Evolutionary conservation across 2,888 invertebrate species (phyloP).

Genomic region (Mesorhabditis belari): DNA sequence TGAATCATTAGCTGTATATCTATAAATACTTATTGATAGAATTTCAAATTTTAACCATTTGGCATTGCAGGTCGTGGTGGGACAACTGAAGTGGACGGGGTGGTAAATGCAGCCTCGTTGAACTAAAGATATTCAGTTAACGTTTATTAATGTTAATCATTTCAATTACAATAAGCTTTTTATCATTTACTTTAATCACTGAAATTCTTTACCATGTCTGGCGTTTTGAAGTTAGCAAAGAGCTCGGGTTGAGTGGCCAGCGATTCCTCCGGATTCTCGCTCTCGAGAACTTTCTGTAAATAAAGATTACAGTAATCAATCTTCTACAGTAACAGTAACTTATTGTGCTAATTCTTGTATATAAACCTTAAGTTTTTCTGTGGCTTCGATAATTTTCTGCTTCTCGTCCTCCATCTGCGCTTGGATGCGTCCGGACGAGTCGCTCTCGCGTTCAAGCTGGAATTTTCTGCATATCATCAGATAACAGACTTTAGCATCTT

Average conservation of each 20-base stretch:
- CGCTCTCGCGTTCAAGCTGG: neutral
- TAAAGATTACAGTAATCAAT: neutral
- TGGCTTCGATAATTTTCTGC: constrained; percentile 60
- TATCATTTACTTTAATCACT: too few relatives aligned
- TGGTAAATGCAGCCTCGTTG: constrained; percentile 4
- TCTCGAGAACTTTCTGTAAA: neutral
- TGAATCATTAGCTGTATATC: neutral
- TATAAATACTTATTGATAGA: too few relatives aligned
- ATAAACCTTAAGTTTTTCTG: constrained; percentile 59
- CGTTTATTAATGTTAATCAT: too few relatives aligned
- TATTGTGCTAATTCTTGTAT: neutral
- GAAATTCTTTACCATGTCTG: neutral
- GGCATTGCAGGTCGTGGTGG: constrained; percentile 5
- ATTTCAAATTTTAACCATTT: neutral
- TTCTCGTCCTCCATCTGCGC: constrained; percentile 58
- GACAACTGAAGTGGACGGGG: constrained; percentile 7
- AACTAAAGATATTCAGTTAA: constrained; percentile 8
- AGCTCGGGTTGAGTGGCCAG: constrained; percentile 12
- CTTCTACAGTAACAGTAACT: neutral
- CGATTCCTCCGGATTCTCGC: constrained; percentile 6
- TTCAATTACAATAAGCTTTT: too few relatives aligned
- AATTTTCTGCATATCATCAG: too few relatives aligned
- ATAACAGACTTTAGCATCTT: too few relatives aligned
- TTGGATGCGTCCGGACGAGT: constrained; percentile 54
- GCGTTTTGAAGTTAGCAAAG: neutral